Conservation (phyloP, 1,140 invertebrate species). For the Melanaphis sacchari region DNA sequence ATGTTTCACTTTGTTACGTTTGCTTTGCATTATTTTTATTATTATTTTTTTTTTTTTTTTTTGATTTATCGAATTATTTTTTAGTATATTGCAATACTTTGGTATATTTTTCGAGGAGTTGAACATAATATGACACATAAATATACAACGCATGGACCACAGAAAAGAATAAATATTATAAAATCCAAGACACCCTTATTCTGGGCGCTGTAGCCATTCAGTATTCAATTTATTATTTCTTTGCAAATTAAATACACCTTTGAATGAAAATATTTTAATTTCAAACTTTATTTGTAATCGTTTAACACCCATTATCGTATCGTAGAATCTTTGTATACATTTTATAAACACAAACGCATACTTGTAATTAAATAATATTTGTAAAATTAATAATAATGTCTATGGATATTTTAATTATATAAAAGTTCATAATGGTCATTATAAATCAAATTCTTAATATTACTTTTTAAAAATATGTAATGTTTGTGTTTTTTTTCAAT, state of each 20-base stretch:
- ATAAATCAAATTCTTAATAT: not conserved
- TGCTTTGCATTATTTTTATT: conserved; percentile 7
- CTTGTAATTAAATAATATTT: not conserved
- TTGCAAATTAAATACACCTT: not conserved
- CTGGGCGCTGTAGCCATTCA: no score
- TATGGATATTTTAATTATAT: not conserved
- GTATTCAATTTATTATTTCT: not conserved
- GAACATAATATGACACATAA: not conserved
- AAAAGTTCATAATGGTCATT: not conserved
- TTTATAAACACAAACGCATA: not conserved
- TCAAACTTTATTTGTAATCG: not conserved
- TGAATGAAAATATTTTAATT: not conserved
- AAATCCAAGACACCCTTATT: not conserved
- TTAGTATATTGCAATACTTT: not conserved
- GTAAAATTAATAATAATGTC: not conserved
- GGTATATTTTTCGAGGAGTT: not conserved
- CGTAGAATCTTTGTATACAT: not conserved
- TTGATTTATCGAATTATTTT: not conserved
- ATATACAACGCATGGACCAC: not conserved
- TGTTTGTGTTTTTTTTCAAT: not conserved
- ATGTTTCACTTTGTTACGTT: not conserved
- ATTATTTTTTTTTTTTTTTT: no score
- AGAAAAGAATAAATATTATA: not conserved
- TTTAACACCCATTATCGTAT: not conserved
- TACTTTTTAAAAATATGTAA: not conserved